A percentile compares a stretch with the other conserved stretches of the same genome.
Conservation (phyloP, 2,888 invertebrate genomes). For the Ptychoptera albimana region DNA sequence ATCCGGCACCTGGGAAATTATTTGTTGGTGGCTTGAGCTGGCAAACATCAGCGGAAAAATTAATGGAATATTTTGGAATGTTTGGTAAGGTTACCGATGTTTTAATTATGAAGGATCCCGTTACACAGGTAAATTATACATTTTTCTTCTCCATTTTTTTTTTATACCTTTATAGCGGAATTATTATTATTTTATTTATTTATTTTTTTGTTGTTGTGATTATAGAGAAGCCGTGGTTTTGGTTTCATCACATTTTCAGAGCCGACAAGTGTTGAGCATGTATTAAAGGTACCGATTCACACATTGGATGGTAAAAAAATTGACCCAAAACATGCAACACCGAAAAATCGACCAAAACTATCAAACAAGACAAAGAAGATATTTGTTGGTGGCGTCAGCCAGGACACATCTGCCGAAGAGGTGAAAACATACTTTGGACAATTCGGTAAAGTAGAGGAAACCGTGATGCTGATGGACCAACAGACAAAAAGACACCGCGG, state of each 20-base stretch:
- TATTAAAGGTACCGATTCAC: constrained; percentile 78
- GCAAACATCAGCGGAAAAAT: constrained; percentile 85
- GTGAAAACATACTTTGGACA: constrained; percentile 81
- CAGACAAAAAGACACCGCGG: constrained; percentile 83
- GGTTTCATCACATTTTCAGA: constrained; percentile 87
- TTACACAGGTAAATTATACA: constrained; percentile 78
- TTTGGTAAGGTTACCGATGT: constrained; percentile 84
- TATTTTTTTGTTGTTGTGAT: constrained; percentile 16
- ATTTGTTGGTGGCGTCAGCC: constrained; percentile 82
- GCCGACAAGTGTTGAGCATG: constrained; percentile 79
- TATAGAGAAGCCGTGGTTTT: constrained; percentile 85
- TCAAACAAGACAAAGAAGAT: constrained; percentile 84
- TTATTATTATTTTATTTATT: constrained; percentile 2
- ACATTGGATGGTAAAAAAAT: constrained; percentile 87
- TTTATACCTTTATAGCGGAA: constrained; percentile 6
- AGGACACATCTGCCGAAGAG: constrained; percentile 82
- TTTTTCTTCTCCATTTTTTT: constrained; percentile 7
- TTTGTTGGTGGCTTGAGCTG: constrained; percentile 86
- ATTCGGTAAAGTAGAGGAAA: constrained; percentile 80
- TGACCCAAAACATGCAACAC: constrained; percentile 86
- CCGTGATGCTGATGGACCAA: constrained; percentile 88
- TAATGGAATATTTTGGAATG: constrained; percentile 85
- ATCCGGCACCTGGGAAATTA: constrained; percentile 69
- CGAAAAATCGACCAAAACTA: constrained; percentile 71
- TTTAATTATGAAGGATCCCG: constrained; percentile 86